Conservation (phyloP, 64 coral and sea anemone genomes). For the Pocillopora verrucosa region DNA sequence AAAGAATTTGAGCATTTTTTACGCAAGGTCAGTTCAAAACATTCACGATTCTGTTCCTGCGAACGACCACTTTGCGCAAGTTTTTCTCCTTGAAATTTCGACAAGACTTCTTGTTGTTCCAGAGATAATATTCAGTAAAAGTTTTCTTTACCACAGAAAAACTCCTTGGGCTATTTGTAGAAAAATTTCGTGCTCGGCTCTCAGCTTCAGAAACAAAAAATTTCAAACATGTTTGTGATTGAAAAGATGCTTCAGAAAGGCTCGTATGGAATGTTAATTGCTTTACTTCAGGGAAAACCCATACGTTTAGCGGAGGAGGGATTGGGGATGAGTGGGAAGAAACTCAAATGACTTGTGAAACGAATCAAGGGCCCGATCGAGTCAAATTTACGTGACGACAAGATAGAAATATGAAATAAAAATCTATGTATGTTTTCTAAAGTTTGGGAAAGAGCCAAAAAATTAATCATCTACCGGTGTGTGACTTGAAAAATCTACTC, state of each 20-base stretch:
- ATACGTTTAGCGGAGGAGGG: not conserved
- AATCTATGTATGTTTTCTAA: too few relatives aligned
- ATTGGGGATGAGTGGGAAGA: not conserved
- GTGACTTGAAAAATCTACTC: too few relatives aligned
- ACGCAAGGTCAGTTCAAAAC: not conserved
- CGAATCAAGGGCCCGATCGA: too few relatives aligned
- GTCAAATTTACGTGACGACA: too few relatives aligned
- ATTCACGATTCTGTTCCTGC: not conserved
- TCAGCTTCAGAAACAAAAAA: not conserved
- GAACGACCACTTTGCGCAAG: not conserved
- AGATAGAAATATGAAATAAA: too few relatives aligned
- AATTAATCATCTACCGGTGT: too few relatives aligned
- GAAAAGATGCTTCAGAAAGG: not conserved
- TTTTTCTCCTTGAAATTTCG: not conserved
- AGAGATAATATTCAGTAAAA: not conserved
- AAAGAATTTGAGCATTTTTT: conserved; percentile 11
- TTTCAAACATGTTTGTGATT: conserved; percentile 1
- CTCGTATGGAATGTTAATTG: not conserved
- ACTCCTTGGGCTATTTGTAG: not conserved
- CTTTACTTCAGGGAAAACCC: not conserved
- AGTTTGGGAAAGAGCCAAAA: too few relatives aligned
- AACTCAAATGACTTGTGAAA: not conserved
- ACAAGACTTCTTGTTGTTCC: not conserved
- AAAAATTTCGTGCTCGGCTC: not conserved
- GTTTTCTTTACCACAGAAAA: not conserved